Evolutionary conservation across 2,888 invertebrate genomes (phyloP).

Genomic region (Cerastis rubricosa): DNA sequence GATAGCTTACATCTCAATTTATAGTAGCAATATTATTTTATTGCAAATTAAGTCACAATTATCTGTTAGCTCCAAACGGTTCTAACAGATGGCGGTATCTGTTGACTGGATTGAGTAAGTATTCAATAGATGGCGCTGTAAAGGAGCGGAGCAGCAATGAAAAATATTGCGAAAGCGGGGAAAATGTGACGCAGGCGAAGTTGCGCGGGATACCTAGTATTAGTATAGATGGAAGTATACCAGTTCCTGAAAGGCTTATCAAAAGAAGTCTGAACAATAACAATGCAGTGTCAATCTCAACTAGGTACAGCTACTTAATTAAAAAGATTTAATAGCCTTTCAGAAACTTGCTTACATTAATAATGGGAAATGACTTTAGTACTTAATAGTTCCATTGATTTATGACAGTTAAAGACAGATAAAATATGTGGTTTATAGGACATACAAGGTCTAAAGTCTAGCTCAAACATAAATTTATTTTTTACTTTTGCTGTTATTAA

Average conservation of each 20-base stretch:
- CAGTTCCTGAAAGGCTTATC: background rate
- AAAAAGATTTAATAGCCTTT: background rate
- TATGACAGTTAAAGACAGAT: background rate
- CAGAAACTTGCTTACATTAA: background rate
- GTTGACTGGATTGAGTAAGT: too few species aligned
- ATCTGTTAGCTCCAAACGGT: too few species aligned
- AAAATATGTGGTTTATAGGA: background rate
- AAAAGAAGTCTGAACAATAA: background rate
- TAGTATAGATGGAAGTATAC: background rate
- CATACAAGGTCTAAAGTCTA: background rate
- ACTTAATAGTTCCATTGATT: background rate
- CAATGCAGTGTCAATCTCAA: background rate
- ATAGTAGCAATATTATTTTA: too few species aligned
- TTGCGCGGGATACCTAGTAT: too few species aligned
- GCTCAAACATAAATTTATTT: background rate
- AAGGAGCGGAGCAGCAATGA: too few species aligned
- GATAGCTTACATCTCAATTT: too few species aligned
- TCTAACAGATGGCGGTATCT: too few species aligned
- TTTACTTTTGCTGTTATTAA: background rate
- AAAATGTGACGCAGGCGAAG: too few species aligned
- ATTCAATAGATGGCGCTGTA: too few species aligned
- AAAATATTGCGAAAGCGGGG: too few species aligned
- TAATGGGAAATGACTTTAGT: background rate
- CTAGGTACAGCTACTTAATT: background rate
- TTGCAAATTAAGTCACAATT: too few species aligned